Evolutionary conservation across 2,797 vertebrate genomes (phyloP).

Genomic region (Typhlichthys eigenmanni): DNA sequence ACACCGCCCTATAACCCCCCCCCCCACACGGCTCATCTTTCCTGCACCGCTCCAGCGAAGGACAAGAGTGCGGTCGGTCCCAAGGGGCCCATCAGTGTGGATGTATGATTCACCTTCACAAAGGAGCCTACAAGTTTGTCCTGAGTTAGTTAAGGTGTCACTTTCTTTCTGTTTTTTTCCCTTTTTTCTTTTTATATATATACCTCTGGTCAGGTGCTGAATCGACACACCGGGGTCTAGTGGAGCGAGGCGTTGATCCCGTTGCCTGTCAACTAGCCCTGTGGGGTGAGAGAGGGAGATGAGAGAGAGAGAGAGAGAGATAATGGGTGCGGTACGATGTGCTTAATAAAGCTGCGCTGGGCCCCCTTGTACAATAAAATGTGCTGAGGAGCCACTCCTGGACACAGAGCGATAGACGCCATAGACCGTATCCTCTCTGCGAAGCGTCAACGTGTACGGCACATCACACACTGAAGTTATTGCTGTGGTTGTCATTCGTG

Average conservation of each 20-base stretch:
- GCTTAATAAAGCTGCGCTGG: constrained; percentile 73
- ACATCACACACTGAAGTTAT: constrained; percentile 35
- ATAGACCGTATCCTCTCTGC: constrained; percentile 56
- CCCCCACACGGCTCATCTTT: constrained; percentile 2
- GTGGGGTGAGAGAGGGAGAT: constrained; percentile 4
- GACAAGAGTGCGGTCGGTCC: constrained; percentile 37
- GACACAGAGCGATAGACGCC: constrained; percentile 46
- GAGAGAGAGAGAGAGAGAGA: constrained; percentile 12
- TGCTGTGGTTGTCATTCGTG: constrained; percentile 12
- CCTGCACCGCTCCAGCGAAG: constrained; percentile 37
- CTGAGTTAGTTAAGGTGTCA: constrained; percentile 50
- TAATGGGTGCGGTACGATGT: constrained; percentile 41
- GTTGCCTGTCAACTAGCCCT: constrained; percentile 53
- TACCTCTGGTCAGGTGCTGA: constrained; percentile 71
- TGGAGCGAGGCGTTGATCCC: constrained; percentile 68
- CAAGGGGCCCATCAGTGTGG: constrained; percentile 36
- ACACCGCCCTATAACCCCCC: background rate
- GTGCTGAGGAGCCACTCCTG: constrained; percentile 69
- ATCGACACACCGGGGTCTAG: constrained; percentile 71
- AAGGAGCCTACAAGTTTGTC: constrained; percentile 59
- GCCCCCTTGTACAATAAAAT: constrained; percentile 48
- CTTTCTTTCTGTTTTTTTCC: constrained; percentile 41
- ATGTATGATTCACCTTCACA: constrained; percentile 70
- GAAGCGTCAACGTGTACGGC: constrained; percentile 50
- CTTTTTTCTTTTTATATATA: constrained; percentile 17